Percentiles rank a stretch among this genome's conserved stretches.
Evolutionary conservation across 2,797 vertebrate genomes (phyloP).

Genomic region (Neopelma chrysocephalum): DNA sequence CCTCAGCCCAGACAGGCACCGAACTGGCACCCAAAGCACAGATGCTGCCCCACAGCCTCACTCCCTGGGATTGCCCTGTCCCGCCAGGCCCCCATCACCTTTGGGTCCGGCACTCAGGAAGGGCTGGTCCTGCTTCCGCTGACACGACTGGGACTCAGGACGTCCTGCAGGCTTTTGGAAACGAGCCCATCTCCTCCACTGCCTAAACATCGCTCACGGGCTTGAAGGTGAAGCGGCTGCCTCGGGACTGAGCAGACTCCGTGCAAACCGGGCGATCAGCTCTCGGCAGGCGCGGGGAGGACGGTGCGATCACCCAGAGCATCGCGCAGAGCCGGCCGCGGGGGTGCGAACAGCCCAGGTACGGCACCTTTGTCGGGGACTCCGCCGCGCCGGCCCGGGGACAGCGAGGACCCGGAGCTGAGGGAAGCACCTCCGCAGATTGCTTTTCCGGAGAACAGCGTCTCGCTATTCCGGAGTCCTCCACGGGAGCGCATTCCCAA

Average conservation of each 20-base stretch:
- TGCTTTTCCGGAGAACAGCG: not conserved
- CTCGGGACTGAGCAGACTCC: not conserved
- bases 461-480: not conserved
- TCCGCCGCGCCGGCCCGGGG: not conserved
- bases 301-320: not conserved
- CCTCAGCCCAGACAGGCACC: not conserved
- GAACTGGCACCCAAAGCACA: not conserved
- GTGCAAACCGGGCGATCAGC: not conserved
- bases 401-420: not conserved
- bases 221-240: slow-evolving; percentile 4
- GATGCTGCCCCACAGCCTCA: rapidly evolving
- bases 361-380: rapidly evolving
- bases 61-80: not conserved
- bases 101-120: not conserved
- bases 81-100: not conserved
- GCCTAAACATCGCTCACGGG: not conserved
- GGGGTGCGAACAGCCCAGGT: not conserved
- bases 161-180: slow-evolving; percentile 1
- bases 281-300: not conserved
- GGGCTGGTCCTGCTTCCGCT: not conserved
- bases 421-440: not conserved
- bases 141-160: not conserved
- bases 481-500: not conserved
- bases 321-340: not conserved
- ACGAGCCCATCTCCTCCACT: not conserved